A percentile compares a stretch with the other conserved stretches of the same genome.
These are phyloP conservation scores for Caprella mutica DNA, from an alignment of 2,888 invertebrate species.

Conservation along the genomic window DNA sequence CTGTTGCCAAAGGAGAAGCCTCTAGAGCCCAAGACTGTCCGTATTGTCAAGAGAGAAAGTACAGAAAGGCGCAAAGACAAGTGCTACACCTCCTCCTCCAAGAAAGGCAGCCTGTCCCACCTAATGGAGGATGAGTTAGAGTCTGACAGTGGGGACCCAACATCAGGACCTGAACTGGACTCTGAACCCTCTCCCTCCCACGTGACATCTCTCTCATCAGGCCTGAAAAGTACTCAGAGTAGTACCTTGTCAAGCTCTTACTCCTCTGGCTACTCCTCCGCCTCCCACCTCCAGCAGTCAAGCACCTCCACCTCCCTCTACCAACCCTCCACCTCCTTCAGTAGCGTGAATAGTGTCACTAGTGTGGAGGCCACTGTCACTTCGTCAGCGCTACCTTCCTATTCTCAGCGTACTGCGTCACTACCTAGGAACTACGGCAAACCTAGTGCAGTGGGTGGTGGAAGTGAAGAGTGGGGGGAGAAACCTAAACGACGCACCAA, in stretches of 20 bases:
- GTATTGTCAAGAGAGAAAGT: slow-evolving; percentile 83
- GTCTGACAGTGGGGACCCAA: slow-evolving; percentile 33
- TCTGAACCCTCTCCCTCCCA: slow-evolving; percentile 34
- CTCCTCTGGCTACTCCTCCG: slow-evolving; percentile 8
- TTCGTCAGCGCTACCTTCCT: not conserved
- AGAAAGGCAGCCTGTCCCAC: slow-evolving; percentile 39
- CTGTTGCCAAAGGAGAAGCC: slow-evolving; percentile 62
- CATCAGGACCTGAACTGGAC: slow-evolving; percentile 37
- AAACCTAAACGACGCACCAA: slow-evolving; percentile 17
- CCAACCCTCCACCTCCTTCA: slow-evolving; percentile 1
- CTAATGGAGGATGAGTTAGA: slow-evolving; percentile 41
- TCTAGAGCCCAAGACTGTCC: slow-evolving; percentile 80
- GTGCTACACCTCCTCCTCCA: not conserved
- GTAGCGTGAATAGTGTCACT: not conserved
- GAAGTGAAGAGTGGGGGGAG: slow-evolving; percentile 21
- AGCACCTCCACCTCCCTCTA: not conserved
- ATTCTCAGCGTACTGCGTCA: slow-evolving; percentile 20
- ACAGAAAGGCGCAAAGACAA: slow-evolving; percentile 56
- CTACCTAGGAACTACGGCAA: slow-evolving; percentile 32
- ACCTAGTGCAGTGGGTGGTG: slow-evolving; percentile 19
- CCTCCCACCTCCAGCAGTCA: slow-evolving; percentile 6
- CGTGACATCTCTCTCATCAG: not conserved
- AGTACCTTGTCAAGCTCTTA: not conserved
- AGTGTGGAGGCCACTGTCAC: not conserved
- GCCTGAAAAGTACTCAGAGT: not conserved